Percentiles rank a stretch among this genome's conserved stretches.
Evolutionary conservation across 2,888 invertebrate genomes (phyloP).

Genomic region (Brenthis daphne): DNA sequence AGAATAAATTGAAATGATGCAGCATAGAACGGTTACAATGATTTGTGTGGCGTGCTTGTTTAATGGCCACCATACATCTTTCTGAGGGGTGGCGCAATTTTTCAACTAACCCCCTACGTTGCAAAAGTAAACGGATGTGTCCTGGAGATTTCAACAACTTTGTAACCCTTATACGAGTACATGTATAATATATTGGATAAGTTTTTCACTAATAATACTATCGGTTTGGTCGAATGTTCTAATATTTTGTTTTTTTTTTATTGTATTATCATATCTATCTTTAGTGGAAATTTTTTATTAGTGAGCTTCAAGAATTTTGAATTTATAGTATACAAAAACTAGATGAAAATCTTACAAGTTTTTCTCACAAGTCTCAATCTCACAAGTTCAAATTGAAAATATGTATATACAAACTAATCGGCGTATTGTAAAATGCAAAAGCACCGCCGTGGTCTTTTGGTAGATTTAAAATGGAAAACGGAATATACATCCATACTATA

Average conservation of each 20-base stretch:
- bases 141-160: conserved; percentile 30
- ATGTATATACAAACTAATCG: no score
- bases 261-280: no score
- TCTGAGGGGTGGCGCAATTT: conserved; percentile 47
- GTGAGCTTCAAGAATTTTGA: not conserved
- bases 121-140: conserved; percentile 38
- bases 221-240: no score
- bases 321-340: not conserved
- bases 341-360: no score
- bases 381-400: no score
- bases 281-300: not conserved
- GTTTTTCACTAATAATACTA: not conserved
- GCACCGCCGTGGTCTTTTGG: no score
- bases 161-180: not conserved
- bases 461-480: no score
- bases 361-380: no score
- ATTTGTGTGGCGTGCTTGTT: conserved; percentile 54
- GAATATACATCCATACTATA: no score
- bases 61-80: conserved; percentile 52
- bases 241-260: no score
- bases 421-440: no score
- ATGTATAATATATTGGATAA: not conserved
- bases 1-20: conserved; percentile 50
- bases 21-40: conserved; percentile 44
- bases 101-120: conserved; percentile 43